Conservation (phyloP, 2,888 invertebrate genomes). For the Limnephilus rhombicus region DNA sequence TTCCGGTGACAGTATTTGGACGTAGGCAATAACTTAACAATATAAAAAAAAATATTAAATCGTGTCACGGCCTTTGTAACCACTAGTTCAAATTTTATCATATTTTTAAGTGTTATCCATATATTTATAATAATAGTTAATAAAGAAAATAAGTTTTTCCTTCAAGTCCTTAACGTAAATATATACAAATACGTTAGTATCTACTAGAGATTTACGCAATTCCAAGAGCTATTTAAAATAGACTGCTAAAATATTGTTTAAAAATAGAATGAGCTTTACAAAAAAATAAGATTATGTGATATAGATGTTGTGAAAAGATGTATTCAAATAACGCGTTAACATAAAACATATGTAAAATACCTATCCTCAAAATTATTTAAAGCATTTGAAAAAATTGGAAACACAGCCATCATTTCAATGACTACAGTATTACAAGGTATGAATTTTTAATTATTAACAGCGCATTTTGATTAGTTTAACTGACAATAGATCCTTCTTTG, state of each 20-base stretch:
- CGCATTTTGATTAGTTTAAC: not conserved
- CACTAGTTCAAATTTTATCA: not conserved
- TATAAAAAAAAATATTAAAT: not conserved
- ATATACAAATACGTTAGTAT: not conserved
- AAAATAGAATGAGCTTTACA: not conserved
- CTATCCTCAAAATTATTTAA: not conserved
- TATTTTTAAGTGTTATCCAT: not conserved
- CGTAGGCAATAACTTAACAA: not conserved
- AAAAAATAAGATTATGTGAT: not conserved
- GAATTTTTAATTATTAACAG: not conserved
- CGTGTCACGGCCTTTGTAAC: not conserved
- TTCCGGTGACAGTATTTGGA: constrained; percentile 25
- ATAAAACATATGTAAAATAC: not conserved
- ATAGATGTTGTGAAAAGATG: not conserved
- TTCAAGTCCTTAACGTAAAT: not conserved
- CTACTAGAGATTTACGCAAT: not conserved
- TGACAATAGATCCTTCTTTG: not conserved
- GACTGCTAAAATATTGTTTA: not conserved
- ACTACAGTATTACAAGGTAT: constrained; percentile 64
- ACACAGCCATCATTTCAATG: constrained; percentile 52
- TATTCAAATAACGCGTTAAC: not conserved
- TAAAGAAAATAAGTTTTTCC: not conserved
- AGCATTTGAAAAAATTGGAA: not conserved
- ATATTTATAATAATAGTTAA: not conserved
- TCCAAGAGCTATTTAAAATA: not conserved